Evolutionary conservation across 2,888 invertebrate genomes (phyloP).

Genomic region (Merodon equestris): DNA sequence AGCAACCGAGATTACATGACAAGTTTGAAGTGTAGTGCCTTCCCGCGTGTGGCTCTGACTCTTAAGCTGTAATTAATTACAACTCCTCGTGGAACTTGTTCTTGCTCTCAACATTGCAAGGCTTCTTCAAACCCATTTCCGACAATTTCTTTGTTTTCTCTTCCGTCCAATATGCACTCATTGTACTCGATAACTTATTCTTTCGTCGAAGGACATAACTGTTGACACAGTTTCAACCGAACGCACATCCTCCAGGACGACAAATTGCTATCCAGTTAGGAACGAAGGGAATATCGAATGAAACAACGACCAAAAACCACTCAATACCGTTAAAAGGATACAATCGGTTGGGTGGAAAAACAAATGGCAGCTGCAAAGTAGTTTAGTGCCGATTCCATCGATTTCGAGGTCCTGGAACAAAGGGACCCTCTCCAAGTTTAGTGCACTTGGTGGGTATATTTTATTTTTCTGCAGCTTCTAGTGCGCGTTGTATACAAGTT

Average conservation of each 20-base stretch:
- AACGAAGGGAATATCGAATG: slow-evolving; percentile 11
- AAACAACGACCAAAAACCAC: too few species aligned
- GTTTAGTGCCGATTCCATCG: slow-evolving; percentile 39
- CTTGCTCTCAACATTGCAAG: neutral
- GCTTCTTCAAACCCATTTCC: neutral
- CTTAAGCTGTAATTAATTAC: too few species aligned
- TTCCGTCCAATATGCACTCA: too few species aligned
- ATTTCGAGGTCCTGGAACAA: neutral
- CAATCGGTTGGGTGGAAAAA: slow-evolving; percentile 13
- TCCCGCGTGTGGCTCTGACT: slow-evolving; percentile 4
- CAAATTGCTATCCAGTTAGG: slow-evolving; percentile 38
- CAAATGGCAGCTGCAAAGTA: slow-evolving; percentile 55
- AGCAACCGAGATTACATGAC: slow-evolving; percentile 45
- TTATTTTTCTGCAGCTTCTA: too few species aligned
- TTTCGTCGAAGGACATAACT: neutral
- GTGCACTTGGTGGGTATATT: too few species aligned
- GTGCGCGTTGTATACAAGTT: too few species aligned
- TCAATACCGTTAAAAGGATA: too few species aligned
- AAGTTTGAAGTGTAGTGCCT: slow-evolving; percentile 2
- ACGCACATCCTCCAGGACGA: slow-evolving; percentile 22
- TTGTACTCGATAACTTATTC: too few species aligned
- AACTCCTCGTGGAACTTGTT: too few species aligned
- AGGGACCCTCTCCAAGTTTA: too few species aligned
- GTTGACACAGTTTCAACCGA: slow-evolving; percentile 41
- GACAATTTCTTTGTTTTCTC: neutral